Conservation (phyloP, 2,888 invertebrate genomes). For the Lacanobia wlatinum region DNA sequence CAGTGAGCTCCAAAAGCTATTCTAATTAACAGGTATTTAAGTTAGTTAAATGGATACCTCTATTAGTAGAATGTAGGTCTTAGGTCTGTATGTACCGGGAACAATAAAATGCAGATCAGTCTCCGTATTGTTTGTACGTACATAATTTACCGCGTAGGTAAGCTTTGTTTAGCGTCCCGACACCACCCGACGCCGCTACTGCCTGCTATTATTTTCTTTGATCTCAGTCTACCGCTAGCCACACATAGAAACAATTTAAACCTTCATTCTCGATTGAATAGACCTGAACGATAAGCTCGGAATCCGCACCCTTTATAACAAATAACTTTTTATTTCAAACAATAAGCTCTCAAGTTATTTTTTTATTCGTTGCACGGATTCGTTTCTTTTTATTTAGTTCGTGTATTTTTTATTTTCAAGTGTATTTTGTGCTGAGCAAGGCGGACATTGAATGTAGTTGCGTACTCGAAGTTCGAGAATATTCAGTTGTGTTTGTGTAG, state of each 20-base stretch:
- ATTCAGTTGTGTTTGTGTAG: background rate
- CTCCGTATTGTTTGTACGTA: constrained; percentile 56
- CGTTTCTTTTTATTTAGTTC: constrained; percentile 41
- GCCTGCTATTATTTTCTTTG: constrained; percentile 57
- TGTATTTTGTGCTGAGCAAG: background rate
- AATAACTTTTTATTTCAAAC: constrained; percentile 47
- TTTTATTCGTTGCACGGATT: constrained; percentile 28
- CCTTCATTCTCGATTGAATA: constrained; percentile 37
- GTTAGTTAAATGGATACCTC: constrained; percentile 10
- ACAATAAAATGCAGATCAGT: constrained; percentile 64
- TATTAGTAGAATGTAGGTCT: constrained; percentile 34
- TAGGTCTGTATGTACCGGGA: constrained; percentile 21
- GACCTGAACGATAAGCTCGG: constrained; percentile 28
- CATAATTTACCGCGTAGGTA: constrained; percentile 54
- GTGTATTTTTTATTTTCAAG: constrained; percentile 25
- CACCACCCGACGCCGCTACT: constrained; percentile 6
- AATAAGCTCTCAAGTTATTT: constrained; percentile 33
- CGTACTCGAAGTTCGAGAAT: background rate
- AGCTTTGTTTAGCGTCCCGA: constrained; percentile 37
- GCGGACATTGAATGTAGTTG: background rate
- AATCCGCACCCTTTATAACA: constrained; percentile 36
- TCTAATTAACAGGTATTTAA: constrained; percentile 2
- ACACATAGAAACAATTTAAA: constrained; percentile 50
- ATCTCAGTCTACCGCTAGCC: constrained; percentile 47
- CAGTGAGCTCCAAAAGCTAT: too few relatives aligned